Conservation (phyloP, 1,140 invertebrate genomes). For the Oscheius sp. region DNA sequence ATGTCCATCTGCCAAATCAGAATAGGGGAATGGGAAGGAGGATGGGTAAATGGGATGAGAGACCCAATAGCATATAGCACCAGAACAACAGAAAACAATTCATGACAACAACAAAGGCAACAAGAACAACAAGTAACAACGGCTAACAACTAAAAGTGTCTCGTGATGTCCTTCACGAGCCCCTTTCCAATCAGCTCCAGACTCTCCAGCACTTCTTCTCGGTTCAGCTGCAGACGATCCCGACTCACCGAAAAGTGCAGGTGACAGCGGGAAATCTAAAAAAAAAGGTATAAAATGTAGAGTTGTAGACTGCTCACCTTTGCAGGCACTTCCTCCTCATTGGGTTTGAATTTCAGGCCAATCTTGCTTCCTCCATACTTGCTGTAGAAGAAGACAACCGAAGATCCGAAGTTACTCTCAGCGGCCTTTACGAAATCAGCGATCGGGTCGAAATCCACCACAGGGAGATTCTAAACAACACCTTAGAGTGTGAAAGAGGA, state of each 20-base stretch:
- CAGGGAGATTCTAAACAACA: conserved; percentile 63
- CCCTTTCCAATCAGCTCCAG: neutral
- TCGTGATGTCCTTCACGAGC: neutral
- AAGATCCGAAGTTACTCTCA: neutral
- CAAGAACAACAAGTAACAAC: conserved; percentile 3
- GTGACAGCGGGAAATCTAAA: conserved; percentile 4
- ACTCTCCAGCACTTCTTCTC: neutral
- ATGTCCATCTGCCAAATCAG: conserved; percentile 3
- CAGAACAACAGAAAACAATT: no score
- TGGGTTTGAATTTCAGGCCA: conserved; percentile 78
- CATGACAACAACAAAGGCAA: conserved; percentile 14
- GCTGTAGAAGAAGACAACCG: conserved; percentile 82
- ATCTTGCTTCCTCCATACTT: conserved; percentile 77
- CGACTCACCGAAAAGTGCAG: neutral
- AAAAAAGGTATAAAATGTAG: neutral
- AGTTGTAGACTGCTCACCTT: no score
- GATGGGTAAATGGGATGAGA: no score
- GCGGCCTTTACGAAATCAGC: conserved; percentile 68
- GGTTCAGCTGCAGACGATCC: neutral
- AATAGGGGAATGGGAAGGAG: no score
- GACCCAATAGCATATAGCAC: no score
- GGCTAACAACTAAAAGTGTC: neutral
- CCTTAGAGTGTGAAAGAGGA: conserved; percentile 11
- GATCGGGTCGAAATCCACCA: conserved; percentile 76
- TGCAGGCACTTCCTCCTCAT: conserved; percentile 53